Evolutionary conservation across 2,113 vertebrate species (phyloP).

Genomic region (Zapornia atra): DNA sequence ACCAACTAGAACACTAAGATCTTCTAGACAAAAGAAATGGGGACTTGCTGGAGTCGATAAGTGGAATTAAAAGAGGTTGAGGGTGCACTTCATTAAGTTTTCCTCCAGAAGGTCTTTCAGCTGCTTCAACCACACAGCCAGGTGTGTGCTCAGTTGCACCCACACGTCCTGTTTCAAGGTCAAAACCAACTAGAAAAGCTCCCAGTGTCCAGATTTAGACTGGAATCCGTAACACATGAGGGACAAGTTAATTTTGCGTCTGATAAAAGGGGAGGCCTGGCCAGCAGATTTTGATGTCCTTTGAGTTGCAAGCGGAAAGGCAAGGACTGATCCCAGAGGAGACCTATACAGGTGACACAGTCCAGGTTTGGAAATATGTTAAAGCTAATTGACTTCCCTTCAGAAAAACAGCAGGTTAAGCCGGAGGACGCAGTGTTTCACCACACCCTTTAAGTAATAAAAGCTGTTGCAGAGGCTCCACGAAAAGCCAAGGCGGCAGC

Average conservation of each 20-base stretch:
- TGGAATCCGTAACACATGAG: constrained; percentile 18
- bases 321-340: background rate
- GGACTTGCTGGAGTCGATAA: background rate
- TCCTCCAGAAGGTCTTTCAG: background rate
- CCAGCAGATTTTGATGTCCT: background rate
- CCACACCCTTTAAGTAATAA: background rate
- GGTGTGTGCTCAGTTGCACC: background rate
- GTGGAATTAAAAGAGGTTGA: background rate
- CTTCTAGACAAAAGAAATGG: rapidly evolving
- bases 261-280: background rate
- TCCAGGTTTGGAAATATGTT: background rate
- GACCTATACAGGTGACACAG: background rate
- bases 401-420: background rate
- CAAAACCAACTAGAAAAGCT: background rate
- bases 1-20: background rate
- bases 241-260: constrained; percentile 7
- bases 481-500: background rate
- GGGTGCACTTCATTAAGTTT: background rate
- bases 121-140: background rate
- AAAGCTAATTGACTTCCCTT: background rate
- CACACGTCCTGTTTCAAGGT: background rate
- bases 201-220: background rate
- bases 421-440: background rate
- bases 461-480: background rate
- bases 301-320: background rate